Base-by-base conservation (phyloP, 2,888 invertebrate species). In the Sarcophaga caerulescens region DNA sequence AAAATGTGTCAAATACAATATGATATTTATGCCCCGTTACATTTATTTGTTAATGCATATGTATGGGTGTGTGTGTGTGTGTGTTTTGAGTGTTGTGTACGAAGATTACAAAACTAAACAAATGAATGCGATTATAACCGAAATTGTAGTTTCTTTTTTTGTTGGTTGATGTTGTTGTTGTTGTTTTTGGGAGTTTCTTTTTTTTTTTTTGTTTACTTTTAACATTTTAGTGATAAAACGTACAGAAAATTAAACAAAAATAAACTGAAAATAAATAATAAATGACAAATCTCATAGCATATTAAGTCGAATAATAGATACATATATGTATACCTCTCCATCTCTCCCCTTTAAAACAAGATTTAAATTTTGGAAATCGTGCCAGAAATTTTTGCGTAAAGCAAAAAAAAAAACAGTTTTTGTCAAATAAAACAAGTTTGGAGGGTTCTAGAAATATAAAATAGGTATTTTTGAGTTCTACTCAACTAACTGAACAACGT, bases 161-260 rank as follows among this genome's bases (percentile, higher is more conserved):
- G 35, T 35, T 35, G 35, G 35, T 35, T 35, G 35, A 6, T 35
- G 6, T 1, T 35, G 35, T 47, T 59, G 11, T 70, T 25, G n/a
- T 57, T 68, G 8, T 35, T 70, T 47, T 63, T 60, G 21, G 14
- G 60, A 17, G 66, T 71, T 59, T 76, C 44, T 66, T 57, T 85
- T 71, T 63, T 75, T 47, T 70, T 63, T 85, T 71, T 69, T 71
- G 82, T 71, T 74, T 60, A 44, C 60, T 21, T 23, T 4, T 62
- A 59, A 63, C 35, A 14, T 21, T 25, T 21, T 17, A 71, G 59
- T 65, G 10, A 70, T 25, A 73, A 68, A 35, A 35, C 1, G 45
- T 69, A 68, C 12, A 21, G 52, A 71, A 79, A 85, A 70, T 79
- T 79, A 79, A 82, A 85, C 75, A 68, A 82, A 78, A 35, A 8